phyloP scores from a whole-genome alignment of 1,140 invertebrate genomes.

The Psilanteris sp. region DNA sequence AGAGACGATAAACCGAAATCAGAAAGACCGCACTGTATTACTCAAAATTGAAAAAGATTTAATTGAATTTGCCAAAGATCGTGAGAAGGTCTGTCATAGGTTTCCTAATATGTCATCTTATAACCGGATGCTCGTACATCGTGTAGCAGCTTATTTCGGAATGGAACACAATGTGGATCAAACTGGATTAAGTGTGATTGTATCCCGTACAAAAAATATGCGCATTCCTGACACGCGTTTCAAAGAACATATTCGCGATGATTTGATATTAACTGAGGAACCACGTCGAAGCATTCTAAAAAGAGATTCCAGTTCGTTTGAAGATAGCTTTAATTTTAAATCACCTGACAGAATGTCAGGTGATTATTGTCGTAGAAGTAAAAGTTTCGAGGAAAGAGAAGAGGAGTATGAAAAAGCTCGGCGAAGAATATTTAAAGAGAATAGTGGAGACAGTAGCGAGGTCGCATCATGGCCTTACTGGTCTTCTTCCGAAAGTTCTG shows the following conservation, averaged over 20 bases:
- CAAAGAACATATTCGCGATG: slow-evolving; percentile 83
- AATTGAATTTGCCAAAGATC: slow-evolving; percentile 89
- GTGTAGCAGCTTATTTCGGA: slow-evolving; percentile 94
- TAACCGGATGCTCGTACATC: slow-evolving; percentile 96
- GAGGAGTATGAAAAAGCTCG: slow-evolving; percentile 91
- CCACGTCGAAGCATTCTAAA: slow-evolving; percentile 91
- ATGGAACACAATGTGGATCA: slow-evolving; percentile 96
- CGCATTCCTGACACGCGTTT: slow-evolving; percentile 86
- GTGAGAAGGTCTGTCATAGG: slow-evolving; percentile 88
- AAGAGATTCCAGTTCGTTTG: slow-evolving; percentile 88
- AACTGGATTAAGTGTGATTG: slow-evolving; percentile 90
- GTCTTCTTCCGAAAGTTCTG: slow-evolving; percentile 80
- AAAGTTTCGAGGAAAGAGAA: slow-evolving; percentile 94
- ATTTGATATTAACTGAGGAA: slow-evolving; percentile 83
- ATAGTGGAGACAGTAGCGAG: slow-evolving; percentile 72
- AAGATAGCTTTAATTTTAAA: slow-evolving; percentile 84
- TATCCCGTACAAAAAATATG: slow-evolving; percentile 88
- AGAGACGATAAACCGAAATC: slow-evolving; percentile 93
- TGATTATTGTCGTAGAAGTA: slow-evolving; percentile 86
- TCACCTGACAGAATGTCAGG: slow-evolving; percentile 83
- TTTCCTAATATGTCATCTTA: slow-evolving; percentile 96
- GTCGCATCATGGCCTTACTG: slow-evolving; percentile 77
- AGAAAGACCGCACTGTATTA: slow-evolving; percentile 90
- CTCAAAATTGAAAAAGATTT: slow-evolving; percentile 94
- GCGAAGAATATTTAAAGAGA: slow-evolving; percentile 88